Evolutionary conservation across 2,888 invertebrate species (phyloP), one percentile per base, ranked within the genome.

Genomic region (Acrobeloides nanus): DNA sequence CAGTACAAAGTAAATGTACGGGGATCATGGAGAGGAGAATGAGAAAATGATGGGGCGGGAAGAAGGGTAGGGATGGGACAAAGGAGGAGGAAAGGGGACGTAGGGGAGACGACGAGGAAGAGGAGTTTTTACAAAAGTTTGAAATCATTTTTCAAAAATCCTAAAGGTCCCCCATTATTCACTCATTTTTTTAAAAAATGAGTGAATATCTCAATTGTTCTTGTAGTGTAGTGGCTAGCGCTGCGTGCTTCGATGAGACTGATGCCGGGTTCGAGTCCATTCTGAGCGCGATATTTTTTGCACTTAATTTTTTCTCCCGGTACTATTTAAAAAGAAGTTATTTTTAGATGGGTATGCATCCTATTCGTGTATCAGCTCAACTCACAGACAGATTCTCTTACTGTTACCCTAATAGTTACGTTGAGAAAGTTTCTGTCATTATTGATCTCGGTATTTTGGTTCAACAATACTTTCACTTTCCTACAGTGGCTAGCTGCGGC

Each of bases 361-460:
- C 85, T 87, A 74, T 86, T 89, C 7, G 95, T 97, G 1, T 97
- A 90, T 72, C 82, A 86, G 25, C 78, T 95, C 69, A 93, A 92
- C 1, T 86, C 93, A 0, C 89, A 90, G 21, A 62, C 66, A 21
- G 68, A 70, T 34, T 66, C 71, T 7, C 54, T 66, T 8, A 62
- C 57, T 23, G 62, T 62, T 12, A 63, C 61, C 21, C 34, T 58
- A 35, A 23, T 97, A 0, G 85, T 97, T 25, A 97, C 97, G 0
- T 76, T 95, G 45, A 81, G 97, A 40, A 97, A 97, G 77, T 97
- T 97, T 74, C 81, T 88, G 26, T 92, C 92, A 0, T 79, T 97
- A 29, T 76, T 97, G n/a, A 85, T 97, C 73, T 95, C 93, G 0
- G 90, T 97, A 61, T 48, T 64, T 31, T 89, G 92, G 76, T 97